phyloP scores from a whole-genome alignment of 2,113 vertebrate genomes.

The Halcyon senegalensis region DNA sequence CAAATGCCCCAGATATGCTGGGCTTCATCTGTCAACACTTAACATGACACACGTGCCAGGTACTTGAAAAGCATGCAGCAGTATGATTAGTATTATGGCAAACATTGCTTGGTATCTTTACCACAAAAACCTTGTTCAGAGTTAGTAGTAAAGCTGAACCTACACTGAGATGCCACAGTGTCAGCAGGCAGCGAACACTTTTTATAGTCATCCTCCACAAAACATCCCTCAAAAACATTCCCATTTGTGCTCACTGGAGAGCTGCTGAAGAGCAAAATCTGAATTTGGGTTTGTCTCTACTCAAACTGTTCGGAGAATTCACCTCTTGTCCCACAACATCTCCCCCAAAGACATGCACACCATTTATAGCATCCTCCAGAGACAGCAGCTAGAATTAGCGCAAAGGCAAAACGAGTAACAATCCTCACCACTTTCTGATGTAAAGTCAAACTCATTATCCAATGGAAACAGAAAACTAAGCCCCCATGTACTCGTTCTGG shows the following conservation, averaged over 20 bases:
- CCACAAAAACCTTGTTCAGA: neutral
- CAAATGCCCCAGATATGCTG: neutral
- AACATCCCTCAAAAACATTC: neutral
- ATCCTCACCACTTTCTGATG: neutral
- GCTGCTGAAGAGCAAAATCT: neutral
- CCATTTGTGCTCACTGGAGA: neutral
- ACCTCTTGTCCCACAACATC: neutral
- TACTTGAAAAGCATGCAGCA: neutral
- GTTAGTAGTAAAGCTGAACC: neutral
- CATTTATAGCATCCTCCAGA: neutral
- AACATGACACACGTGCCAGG: accelerated
- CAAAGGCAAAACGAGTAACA: neutral
- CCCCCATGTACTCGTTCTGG: neutral
- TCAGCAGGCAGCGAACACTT: neutral
- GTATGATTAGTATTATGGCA: neutral
- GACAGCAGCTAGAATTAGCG: neutral
- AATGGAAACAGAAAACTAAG: neutral
- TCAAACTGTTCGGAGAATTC: neutral
- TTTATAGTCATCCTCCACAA: neutral
- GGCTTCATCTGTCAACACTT: neutral
- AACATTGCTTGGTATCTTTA: neutral
- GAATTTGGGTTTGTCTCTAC: neutral
- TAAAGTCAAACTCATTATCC: neutral
- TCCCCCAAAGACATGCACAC: neutral
- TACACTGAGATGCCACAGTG: neutral